phyloP scores from a whole-genome alignment of 2,888 invertebrate genomes.

The Drosophila merina region DNA sequence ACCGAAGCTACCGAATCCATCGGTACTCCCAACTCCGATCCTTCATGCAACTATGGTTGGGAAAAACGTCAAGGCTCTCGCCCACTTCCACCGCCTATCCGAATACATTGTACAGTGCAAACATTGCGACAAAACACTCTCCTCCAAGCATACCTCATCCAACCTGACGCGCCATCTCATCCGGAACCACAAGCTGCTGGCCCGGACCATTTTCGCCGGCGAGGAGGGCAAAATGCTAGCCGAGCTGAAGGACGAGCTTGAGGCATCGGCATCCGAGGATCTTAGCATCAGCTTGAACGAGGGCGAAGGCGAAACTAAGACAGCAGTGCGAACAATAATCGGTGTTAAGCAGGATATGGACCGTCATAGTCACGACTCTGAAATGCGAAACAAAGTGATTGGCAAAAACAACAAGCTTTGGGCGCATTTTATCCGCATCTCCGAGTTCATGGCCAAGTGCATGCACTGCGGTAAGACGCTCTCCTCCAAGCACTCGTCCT shows the following conservation, averaged over 20 bases:
- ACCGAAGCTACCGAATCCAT: conserved; percentile 9
- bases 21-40: not conserved
- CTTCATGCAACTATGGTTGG: conserved; percentile 59
- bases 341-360: conserved; percentile 32
- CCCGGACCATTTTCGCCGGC: conserved; percentile 65
- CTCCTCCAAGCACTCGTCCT: conserved; percentile 70
- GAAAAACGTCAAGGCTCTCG: conserved; percentile 69
- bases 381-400: conserved; percentile 63
- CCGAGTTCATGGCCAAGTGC: conserved; percentile 70
- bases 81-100: conserved; percentile 69
- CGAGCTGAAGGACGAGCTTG: conserved; percentile 61
- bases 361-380: conserved; percentile 52
- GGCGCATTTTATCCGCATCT: conserved; percentile 69
- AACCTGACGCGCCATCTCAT: conserved; percentile 71
- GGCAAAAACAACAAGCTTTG: conserved; percentile 68
- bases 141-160: conserved; percentile 72
- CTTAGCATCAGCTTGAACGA: conserved; percentile 49
- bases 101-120: conserved; percentile 73
- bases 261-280: conserved; percentile 60
- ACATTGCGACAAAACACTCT: conserved; percentile 71
- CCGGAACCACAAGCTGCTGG: conserved; percentile 61
- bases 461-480: conserved; percentile 69
- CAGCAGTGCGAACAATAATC: conserved; percentile 63
- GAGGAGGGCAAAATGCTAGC: conserved; percentile 71
- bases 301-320: conserved; percentile 64